Evolutionary conservation across 2,888 invertebrate species (phyloP), one percentile per base, ranked within the genome.

Genomic region (Caenorhabditis sp.): DNA sequence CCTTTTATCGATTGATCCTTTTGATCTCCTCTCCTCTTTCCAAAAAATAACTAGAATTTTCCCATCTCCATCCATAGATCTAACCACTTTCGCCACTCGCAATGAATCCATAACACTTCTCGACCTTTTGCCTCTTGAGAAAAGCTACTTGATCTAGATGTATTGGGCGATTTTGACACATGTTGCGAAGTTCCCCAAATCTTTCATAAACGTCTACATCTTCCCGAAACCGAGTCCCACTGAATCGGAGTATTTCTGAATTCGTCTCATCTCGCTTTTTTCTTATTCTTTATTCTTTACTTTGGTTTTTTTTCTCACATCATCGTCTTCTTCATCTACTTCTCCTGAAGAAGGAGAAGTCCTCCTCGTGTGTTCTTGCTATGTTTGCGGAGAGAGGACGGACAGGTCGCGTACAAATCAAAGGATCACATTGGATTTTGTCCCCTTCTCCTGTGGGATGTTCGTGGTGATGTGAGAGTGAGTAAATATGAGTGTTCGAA

Each of bases 81-180:
- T 44, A 28, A 35, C 49, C 44, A 54, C 28, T 66, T 68, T 41
- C 12, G 12, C 38, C 38, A 7, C 14, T 19, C n/a, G n/a, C n/a
- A n/a, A 5, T 26, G 24, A 26, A 26, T 26, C n/a, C 64, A 31
- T 10, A n/a, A 22, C n/a, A 16, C n/a, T 26, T 6, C 54, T 41
- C 24, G 77, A 68, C 54, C 69, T 77, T 69, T 44, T 63, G 63
- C 38, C 38, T 31, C 79, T 79, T 70, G 47, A 79, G 63, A 12
- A 70, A 24, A 58, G 31, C 70, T 70, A 70, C 79, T 79, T 79
- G 79, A 79, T 70, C 79, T 64, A 79, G 79, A 79, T 79, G 70
- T 70, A 70, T 79, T 70, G 28, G 44, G 63, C 44, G 63, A 41
- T 44, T 70, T 41, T 14, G 49, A 44, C 19, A 64, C 38, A 38